Percentiles rank a stretch among this genome's conserved stretches.
These are phyloP conservation scores for Isotomurus palustris DNA, from an alignment of 2,888 invertebrate species.

Conservation along the genomic window DNA sequence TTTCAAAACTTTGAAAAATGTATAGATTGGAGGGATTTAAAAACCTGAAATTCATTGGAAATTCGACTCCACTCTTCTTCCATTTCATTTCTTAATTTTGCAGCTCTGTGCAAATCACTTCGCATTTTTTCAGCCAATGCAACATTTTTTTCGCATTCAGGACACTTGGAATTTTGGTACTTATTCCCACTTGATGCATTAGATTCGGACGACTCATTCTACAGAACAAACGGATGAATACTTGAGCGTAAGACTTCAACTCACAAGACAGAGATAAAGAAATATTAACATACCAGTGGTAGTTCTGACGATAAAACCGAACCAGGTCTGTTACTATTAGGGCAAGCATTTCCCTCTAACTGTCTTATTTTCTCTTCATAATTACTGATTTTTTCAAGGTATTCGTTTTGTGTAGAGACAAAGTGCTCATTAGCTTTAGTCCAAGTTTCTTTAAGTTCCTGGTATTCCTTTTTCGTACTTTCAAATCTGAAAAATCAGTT, in stretches of 20 bases:
- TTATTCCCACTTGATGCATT: no score
- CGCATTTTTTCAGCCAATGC: conserved; percentile 48
- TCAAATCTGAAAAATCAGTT: conserved; percentile 49
- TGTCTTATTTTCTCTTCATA: conserved; percentile 52
- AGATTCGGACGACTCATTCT: no score
- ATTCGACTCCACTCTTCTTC: conserved; percentile 74
- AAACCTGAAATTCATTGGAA: conserved; percentile 57
- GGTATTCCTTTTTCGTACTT: conserved; percentile 52
- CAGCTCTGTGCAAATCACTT: conserved; percentile 68
- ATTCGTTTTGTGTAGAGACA: conserved; percentile 52
- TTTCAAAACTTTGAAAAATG: background rate
- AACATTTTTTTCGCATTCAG: conserved; percentile 61
- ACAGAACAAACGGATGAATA: conserved; percentile 6
- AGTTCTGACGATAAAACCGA: no score
- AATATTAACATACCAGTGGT: no score
- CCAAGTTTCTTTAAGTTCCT: conserved; percentile 53
- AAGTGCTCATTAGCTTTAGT: conserved; percentile 56
- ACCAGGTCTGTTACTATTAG: no score
- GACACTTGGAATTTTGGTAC: no score
- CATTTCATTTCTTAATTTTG: conserved; percentile 67
- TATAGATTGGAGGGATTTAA: background rate
- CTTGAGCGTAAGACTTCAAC: conserved; percentile 8
- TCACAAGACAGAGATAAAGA: no score
- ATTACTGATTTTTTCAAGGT: conserved; percentile 52
- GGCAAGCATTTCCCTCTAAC: no score